A percentile compares a stretch with the other conserved stretches of the same genome.
These are phyloP conservation scores for Leuciscus waleckii DNA, from an alignment of 2,797 vertebrate genomes.

Conservation along the genomic window DNA sequence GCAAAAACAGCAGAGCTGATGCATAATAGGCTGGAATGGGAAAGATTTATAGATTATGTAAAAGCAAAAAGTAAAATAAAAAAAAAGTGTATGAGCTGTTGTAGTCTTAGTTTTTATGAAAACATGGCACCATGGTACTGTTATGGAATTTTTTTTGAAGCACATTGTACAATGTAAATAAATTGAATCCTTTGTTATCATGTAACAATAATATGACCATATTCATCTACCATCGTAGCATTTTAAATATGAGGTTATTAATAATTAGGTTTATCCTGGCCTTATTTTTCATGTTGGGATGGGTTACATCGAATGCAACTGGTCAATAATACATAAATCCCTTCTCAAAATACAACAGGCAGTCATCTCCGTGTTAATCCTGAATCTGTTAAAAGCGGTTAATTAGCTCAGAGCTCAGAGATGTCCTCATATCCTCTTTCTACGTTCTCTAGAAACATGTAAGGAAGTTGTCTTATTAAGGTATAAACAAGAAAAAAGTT, in stretches of 20 bases:
- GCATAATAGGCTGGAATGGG: constrained; percentile 10
- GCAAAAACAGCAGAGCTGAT: constrained; percentile 11
- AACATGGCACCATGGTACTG: background rate
- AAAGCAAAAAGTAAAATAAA: background rate
- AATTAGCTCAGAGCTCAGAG: constrained; percentile 22
- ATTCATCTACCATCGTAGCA: background rate
- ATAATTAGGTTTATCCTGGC: constrained; percentile 21
- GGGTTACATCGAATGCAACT: constrained; percentile 49
- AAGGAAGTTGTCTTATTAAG: constrained; percentile 6
- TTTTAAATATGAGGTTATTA: background rate
- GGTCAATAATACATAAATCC: constrained; percentile 57
- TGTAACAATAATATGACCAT: background rate
- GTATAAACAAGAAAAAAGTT: background rate
- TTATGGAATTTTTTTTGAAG: background rate
- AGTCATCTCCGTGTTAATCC: constrained; percentile 56
- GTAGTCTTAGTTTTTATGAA: background rate
- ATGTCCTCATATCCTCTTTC: constrained; percentile 19
- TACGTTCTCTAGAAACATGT: constrained; percentile 14
- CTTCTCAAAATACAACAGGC: constrained; percentile 51
- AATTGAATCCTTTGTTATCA: background rate
- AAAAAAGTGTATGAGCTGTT: background rate
- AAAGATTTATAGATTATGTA: constrained; percentile 9
- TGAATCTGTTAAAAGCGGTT: constrained; percentile 11
- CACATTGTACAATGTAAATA: background rate
- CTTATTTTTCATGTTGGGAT: constrained; percentile 9